Evolutionary conservation across 1,140 invertebrate species (phyloP).

Genomic region (Helicorthomorpha holstii): DNA sequence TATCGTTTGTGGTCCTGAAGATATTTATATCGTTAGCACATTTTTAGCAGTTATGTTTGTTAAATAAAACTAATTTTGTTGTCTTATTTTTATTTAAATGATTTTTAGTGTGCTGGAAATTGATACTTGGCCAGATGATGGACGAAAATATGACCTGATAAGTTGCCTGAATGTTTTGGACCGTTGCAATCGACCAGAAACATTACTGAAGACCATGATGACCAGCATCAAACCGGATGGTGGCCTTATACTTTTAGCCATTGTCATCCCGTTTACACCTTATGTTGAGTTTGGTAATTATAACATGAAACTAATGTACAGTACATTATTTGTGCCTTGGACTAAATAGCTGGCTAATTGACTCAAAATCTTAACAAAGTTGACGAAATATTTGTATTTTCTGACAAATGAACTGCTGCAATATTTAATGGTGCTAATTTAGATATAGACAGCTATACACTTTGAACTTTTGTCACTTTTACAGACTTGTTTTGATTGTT

Average conservation of each 20-base stretch:
- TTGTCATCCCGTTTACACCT: slow-evolving; percentile 73
- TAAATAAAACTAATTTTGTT: too few relatives aligned
- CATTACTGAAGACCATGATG: slow-evolving; percentile 48
- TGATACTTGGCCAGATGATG: slow-evolving; percentile 45
- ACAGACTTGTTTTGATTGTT: too few relatives aligned
- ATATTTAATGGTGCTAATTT: too few relatives aligned
- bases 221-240: slow-evolving; percentile 38
- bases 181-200: slow-evolving; percentile 60
- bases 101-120: slow-evolving; percentile 52
- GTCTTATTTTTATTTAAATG: slow-evolving; percentile 8
- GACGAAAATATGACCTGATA: slow-evolving; percentile 52
- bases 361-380: too few relatives aligned
- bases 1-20: too few relatives aligned
- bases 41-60: too few relatives aligned
- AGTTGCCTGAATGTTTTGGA: slow-evolving; percentile 79
- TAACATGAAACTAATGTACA: slow-evolving; percentile 7
- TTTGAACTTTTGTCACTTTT: too few relatives aligned
- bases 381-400: too few relatives aligned
- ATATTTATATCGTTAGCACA: too few relatives aligned
- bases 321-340: slow-evolving; percentile 12
- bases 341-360: too few relatives aligned
- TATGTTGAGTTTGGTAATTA: slow-evolving; percentile 63
- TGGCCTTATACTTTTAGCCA: slow-evolving; percentile 56
- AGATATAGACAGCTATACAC: too few relatives aligned
- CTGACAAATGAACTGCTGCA: too few relatives aligned